Evolutionary conservation across 2,888 invertebrate genomes (phyloP), one percentile per base, ranked within the genome.

Genomic region (Eristalis intricaria): DNA sequence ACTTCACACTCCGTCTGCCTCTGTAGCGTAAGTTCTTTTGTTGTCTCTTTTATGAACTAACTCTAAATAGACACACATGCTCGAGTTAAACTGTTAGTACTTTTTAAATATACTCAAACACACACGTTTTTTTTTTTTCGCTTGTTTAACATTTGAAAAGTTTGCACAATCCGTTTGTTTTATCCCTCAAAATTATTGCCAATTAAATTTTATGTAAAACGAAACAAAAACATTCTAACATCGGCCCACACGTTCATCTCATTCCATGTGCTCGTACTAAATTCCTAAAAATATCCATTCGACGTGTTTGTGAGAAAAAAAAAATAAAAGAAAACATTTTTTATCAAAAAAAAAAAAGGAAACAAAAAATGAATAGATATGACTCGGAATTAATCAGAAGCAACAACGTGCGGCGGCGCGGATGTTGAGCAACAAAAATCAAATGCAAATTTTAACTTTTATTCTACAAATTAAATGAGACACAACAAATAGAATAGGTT

Each of bases 131-230:
- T 50, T 50, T 50, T 35, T n/a, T 50, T 50, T 50, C 19, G 50
- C 19, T 50, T 50, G 50, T 19, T 50, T 8, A 8, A 8, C 7
- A 8, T 50, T 50, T 50, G 19, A 19, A 8, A 19, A 15, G 19
- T 40, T 77, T 61, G 19, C 68, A 61, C 61, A 68, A 69, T 63
- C 61, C 22, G 43, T 64, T 63, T 63, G 13, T 56, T 70, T 35
- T 38, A 19, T 58, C 29, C 5, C 22, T 4, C 32, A 26, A 43
- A n/a, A 35, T 60, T 60, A 70, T 70, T 60, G 60, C 13, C 70
- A 70, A 70, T 70, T 70, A 70, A 60, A 60, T 60, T 70, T 70
- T 70, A 60, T 60, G 35, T 8, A 58, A 58, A 56, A 22, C 4
- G 2, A 69, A 35, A 58, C 3, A 68, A 29, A 2, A 19, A 8